Conservation (phyloP, 2,888 invertebrate species). For the Octodonta nipae region DNA sequence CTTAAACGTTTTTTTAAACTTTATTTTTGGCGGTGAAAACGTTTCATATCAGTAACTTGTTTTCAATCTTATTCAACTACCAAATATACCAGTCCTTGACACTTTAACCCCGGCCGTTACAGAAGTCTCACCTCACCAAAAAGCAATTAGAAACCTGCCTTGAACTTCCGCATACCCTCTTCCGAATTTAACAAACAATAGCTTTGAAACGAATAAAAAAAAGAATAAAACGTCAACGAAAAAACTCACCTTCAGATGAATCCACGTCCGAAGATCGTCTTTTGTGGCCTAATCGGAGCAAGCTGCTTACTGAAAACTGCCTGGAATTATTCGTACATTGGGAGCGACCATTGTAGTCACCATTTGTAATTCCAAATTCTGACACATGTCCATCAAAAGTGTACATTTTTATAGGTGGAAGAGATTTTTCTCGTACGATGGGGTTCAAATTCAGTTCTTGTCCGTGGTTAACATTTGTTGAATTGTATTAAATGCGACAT, state of each 20-base stretch:
- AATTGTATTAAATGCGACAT: no score
- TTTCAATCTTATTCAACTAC: no score
- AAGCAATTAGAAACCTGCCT: constrained; percentile 5
- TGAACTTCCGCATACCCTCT: constrained; percentile 9
- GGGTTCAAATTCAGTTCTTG: no score
- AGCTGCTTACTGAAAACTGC: constrained; percentile 34
- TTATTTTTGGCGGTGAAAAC: no score
- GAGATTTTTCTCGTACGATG: no score
- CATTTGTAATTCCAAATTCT: constrained; percentile 16
- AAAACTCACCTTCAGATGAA: constrained; percentile 27
- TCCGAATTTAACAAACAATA: constrained; percentile 6
- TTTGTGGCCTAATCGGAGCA: constrained; percentile 29
- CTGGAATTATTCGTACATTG: constrained; percentile 26
- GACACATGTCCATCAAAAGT: constrained; percentile 24
- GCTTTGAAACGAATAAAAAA: constrained; percentile 11
- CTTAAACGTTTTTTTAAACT: no score
- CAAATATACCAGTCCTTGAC: no score
- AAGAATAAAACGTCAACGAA: constrained; percentile 12
- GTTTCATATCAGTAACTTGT: no score
- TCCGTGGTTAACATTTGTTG: no score
- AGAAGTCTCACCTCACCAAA: no score
- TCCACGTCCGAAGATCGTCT: constrained; percentile 25
- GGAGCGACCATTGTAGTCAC: constrained; percentile 18
- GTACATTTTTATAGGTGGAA: constrained; percentile 19
- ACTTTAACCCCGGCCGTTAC: no score